A percentile compares a stretch with the other conserved stretches of the same genome.
Conservation (phyloP, 2,888 invertebrate genomes). For the Cheiracanthium punctorium region DNA sequence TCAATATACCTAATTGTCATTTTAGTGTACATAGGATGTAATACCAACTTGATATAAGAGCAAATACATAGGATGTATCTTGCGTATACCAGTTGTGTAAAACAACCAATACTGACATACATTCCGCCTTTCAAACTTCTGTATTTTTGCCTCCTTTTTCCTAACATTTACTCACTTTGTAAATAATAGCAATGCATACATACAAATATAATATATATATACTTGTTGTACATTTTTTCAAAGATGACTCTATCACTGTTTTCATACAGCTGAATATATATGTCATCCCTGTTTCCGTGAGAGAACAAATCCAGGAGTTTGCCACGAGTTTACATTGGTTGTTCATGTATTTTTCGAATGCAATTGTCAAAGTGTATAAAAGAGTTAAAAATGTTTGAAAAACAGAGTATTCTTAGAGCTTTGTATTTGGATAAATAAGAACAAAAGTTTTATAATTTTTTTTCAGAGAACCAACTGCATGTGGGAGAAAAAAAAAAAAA, state of each 20-base stretch:
- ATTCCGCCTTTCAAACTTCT: neutral
- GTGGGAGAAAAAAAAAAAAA: too few relatives aligned
- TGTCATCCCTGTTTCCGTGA: neutral
- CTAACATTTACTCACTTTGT: slow-evolving; percentile 5
- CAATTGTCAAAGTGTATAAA: neutral
- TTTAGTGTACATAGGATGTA: too few relatives aligned
- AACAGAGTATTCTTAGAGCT: neutral
- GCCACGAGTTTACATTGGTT: neutral
- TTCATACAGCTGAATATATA: neutral
- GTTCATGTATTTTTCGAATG: neutral
- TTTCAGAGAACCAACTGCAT: neutral
- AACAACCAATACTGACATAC: neutral
- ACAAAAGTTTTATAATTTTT: neutral
- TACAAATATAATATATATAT: neutral
- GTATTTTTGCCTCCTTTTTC: slow-evolving; percentile 10
- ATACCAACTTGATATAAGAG: too few relatives aligned
- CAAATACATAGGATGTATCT: too few relatives aligned
- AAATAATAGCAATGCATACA: slow-evolving; percentile 4
- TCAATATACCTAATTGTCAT: too few relatives aligned
- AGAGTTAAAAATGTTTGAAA: neutral
- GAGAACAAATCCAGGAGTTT: neutral
- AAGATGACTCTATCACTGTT: neutral
- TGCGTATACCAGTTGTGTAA: too few relatives aligned
- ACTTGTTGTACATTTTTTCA: neutral
- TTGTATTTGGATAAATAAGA: neutral